Conservation (phyloP, 2,888 invertebrate genomes). For the Limnephilus auricula region DNA sequence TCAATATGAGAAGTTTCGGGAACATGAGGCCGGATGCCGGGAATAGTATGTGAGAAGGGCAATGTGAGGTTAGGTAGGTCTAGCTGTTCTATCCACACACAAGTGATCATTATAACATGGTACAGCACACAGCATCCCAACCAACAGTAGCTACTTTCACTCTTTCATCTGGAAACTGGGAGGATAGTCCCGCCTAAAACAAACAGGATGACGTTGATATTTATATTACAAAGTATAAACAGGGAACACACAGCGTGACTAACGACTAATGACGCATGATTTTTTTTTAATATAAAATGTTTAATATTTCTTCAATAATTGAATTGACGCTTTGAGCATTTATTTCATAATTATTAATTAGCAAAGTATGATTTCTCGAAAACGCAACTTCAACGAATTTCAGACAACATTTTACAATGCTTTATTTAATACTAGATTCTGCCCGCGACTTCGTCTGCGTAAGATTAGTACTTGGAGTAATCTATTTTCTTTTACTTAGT, state of each 20-base stretch:
- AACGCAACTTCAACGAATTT: background rate
- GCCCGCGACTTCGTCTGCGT: too few relatives aligned
- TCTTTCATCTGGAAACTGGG: background rate
- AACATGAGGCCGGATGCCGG: constrained; percentile 45
- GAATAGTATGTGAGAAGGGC: constrained; percentile 4
- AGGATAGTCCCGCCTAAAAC: background rate
- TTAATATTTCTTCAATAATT: background rate
- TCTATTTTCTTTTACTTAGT: too few relatives aligned
- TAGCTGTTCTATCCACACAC: background rate
- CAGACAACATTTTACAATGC: background rate
- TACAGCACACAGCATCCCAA: background rate
- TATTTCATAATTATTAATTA: background rate
- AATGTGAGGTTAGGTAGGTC: background rate
- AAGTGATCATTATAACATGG: background rate
- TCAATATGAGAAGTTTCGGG: constrained; percentile 28
- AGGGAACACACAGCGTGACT: background rate
- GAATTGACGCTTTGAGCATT: background rate
- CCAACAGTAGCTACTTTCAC: background rate
- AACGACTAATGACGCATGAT: background rate
- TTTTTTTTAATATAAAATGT: background rate
- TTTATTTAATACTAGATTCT: too few relatives aligned
- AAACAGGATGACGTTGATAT: background rate
- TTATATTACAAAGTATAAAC: background rate
- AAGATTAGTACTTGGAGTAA: too few relatives aligned
- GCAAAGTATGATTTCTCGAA: background rate